Percentiles rank a stretch among this genome's conserved stretches.
These are phyloP conservation scores for Nerophis lumbriciformis DNA, from an alignment of 2,113 vertebrate species.

Conservation along the genomic window DNA sequence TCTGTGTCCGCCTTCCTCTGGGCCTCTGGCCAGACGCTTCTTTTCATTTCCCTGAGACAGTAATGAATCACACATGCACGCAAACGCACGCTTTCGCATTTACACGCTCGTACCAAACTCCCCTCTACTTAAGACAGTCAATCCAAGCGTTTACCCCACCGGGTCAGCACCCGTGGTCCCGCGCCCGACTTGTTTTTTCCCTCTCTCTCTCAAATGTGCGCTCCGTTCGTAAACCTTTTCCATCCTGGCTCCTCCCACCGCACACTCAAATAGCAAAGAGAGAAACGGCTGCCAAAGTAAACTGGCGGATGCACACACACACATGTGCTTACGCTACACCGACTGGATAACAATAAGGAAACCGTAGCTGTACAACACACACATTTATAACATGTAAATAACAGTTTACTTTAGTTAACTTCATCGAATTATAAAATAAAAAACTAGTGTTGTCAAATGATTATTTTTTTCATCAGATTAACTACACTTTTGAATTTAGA, in stretches of 20 bases:
- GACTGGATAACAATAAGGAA: slow-evolving; percentile 18
- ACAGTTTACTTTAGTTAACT: no score
- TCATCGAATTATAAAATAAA: no score
- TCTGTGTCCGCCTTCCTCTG: slow-evolving; percentile 40
- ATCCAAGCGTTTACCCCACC: slow-evolving; percentile 58
- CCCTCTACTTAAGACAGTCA: slow-evolving; percentile 67
- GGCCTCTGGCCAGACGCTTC: slow-evolving; percentile 63
- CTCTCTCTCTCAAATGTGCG: slow-evolving; percentile 3
- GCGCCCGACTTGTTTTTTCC: slow-evolving; percentile 38
- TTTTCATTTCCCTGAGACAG: slow-evolving; percentile 68
- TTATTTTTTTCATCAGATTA: no score
- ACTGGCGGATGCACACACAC: slow-evolving; percentile 38
- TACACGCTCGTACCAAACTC: slow-evolving; percentile 58
- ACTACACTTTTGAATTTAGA: no score
- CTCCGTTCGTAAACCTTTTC: slow-evolving; percentile 30
- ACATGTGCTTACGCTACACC: slow-evolving; percentile 35
- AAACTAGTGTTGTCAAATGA: no score
- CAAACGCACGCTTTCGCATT: slow-evolving; percentile 55
- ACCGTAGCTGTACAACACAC: neutral
- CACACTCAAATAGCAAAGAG: slow-evolving; percentile 48
- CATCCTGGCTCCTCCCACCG: slow-evolving; percentile 41
- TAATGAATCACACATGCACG: slow-evolving; percentile 70
- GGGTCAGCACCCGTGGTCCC: slow-evolving; percentile 48
- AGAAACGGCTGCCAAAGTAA: slow-evolving; percentile 57
- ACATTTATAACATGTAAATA: no score